phyloP scores from a whole-genome alignment of 2,113 vertebrate species.

The Benitochromis conjunctus region DNA sequence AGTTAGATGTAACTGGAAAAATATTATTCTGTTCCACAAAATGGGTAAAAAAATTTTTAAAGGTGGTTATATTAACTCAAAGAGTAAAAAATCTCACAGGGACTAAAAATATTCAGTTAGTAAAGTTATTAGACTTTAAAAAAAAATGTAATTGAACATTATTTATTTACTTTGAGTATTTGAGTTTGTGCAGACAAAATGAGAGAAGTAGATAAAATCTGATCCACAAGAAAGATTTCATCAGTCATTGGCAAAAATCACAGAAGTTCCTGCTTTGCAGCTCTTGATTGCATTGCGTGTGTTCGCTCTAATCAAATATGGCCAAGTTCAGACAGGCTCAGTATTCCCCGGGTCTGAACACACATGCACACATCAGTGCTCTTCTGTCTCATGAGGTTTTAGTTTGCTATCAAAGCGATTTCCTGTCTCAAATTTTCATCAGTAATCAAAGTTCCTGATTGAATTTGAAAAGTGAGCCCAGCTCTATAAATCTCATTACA shows the following conservation, averaged over 20 bases:
- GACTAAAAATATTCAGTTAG: not conserved
- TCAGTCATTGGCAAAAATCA: slow-evolving; percentile 16
- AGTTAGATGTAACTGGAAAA: not conserved
- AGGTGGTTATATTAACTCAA: not conserved
- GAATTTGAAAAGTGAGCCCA: slow-evolving; percentile 71
- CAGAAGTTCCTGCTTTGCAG: slow-evolving; percentile 36
- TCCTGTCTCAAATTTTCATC: slow-evolving; percentile 75
- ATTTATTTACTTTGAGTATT: not conserved
- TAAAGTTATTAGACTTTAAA: not conserved
- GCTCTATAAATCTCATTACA: slow-evolving; percentile 75
- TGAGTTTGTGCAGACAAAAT: not conserved
- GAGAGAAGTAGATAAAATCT: slow-evolving; percentile 16
- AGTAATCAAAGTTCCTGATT: slow-evolving; percentile 77
- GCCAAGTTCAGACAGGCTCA: slow-evolving; percentile 21
- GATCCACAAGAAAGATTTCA: slow-evolving; percentile 11
- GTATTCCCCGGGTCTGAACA: not conserved
- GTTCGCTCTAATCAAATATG: slow-evolving; percentile 57
- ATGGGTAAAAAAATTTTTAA: no score
- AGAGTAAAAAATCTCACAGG: not conserved
- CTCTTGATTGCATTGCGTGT: slow-evolving; percentile 39
- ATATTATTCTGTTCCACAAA: not conserved
- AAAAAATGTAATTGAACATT: not conserved
- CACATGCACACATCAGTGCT: slow-evolving; percentile 27
- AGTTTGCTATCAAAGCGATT: slow-evolving; percentile 73
- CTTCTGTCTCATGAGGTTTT: slow-evolving; percentile 64